Base-by-base conservation (phyloP, 2,888 invertebrate genomes). In the Pheosia gnoma region DNA sequence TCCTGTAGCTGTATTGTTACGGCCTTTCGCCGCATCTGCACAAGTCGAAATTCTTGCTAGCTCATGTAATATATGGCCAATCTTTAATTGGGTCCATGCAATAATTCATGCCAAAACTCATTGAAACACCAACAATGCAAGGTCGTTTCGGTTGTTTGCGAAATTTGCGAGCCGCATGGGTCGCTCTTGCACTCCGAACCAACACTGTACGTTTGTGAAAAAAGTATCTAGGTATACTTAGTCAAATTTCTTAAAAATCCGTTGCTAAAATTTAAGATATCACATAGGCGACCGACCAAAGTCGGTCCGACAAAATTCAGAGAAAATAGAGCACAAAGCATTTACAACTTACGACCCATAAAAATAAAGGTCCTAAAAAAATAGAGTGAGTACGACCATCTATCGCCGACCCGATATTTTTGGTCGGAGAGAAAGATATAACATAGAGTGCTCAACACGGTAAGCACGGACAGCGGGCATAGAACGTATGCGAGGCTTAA, bases 61-160 rank as follows among this genome's bases (percentile, higher is more conserved):
- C 60, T 57, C 59, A 57, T 67, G 66, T 70, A 67, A 74, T 65
- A 70, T 65, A 74, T 64, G 68, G 71, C 62, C 61, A 63, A 75
- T 78, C 65, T 74, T 72, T 76, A 77, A 78, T 73, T 63, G 59
- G 71, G 60, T 70, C 67, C 72, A 67, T 71, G 71, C 75, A 75
- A 72, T 79, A 77, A 79, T 78, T 80, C 74, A 81, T 74, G 69
- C 70, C 71, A 66, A 77, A 75, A 73, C 71, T 74, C 75, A 70
- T 71, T 74, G 80, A 72, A 72, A 67, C 71, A 71, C 71, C 66
- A 83, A 87, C 85, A 87, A 87, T 83, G 87, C 86, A 87, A 87
- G 87, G 87, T 83, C 86, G 81, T 78, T 78, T 76, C 78, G 78
- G 72, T 79, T 78, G 78, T 76, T 77, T 76, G 78, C 68, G 67